These are phyloP conservation scores for Colinus virginianus DNA, from an alignment of 2,113 vertebrate species.

Conservation along the genomic window DNA sequence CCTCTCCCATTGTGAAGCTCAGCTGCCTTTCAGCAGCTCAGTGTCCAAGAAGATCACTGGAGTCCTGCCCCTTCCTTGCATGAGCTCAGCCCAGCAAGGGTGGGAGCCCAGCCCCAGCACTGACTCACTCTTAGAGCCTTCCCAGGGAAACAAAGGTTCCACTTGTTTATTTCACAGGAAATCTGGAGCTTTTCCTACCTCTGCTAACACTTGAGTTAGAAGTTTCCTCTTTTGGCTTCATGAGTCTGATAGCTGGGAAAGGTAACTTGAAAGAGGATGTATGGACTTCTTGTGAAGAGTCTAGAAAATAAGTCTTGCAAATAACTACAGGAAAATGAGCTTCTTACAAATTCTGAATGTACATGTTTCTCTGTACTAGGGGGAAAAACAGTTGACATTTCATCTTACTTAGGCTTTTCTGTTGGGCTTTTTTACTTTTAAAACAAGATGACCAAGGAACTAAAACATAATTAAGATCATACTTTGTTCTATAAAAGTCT, in stretches of 20 bases:
- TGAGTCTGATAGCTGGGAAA: not conserved
- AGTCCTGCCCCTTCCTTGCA: conserved; percentile 82
- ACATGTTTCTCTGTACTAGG: not conserved
- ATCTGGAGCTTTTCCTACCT: conserved; percentile 76
- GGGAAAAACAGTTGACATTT: not conserved
- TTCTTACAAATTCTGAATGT: not conserved
- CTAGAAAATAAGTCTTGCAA: not conserved
- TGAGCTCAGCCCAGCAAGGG: conserved; percentile 73
- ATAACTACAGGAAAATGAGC: not conserved
- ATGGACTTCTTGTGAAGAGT: not conserved
- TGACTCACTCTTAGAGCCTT: conserved; percentile 82
- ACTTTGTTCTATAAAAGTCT: not conserved
- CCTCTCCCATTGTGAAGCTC: conserved; percentile 84
- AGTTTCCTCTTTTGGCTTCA: conserved; percentile 61
- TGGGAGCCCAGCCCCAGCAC: conserved; percentile 81
- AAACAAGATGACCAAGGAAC: not conserved
- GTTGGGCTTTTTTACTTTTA: not conserved
- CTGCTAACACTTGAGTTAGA: conserved; percentile 61
- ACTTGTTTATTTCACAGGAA: conserved; percentile 85
- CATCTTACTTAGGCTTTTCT: not conserved
- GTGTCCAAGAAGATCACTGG: conserved; percentile 68
- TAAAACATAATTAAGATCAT: not conserved
- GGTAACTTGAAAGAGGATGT: not conserved
- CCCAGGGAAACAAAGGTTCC: conserved; percentile 82
- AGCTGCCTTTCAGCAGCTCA: conserved; percentile 75